Conservation (phyloP, 2,113 vertebrate species). For the Sigmodon hispidus region DNA sequence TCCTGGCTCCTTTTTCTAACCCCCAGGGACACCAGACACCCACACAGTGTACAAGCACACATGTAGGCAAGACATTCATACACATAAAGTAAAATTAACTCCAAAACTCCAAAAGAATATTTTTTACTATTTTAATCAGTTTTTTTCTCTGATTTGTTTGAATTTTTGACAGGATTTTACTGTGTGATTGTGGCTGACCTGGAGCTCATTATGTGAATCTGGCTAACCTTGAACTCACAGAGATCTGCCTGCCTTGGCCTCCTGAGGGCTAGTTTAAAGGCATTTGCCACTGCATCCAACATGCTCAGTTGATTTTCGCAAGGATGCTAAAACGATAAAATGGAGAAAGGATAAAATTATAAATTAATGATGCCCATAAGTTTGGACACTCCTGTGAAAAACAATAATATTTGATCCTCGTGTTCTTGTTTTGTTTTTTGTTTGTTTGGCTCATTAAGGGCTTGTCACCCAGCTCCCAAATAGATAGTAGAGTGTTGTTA, state of each 20-base stretch:
- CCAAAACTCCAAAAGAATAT: neutral
- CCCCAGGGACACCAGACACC: neutral
- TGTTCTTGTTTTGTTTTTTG: no score
- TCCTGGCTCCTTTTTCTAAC: neutral
- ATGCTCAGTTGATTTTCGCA: neutral
- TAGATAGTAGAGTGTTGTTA: no score
- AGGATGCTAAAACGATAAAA: neutral
- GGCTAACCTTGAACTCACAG: neutral
- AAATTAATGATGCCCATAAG: neutral
- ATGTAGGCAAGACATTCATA: neutral
- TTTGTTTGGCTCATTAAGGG: no score
- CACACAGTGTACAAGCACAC: neutral
- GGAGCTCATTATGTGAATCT: neutral
- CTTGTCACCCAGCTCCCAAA: no score
- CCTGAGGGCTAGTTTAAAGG: neutral
- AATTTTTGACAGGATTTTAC: neutral
- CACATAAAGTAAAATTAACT: neutral
- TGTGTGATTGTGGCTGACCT: neutral
- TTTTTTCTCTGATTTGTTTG: neutral
- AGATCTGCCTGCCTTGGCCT: neutral
- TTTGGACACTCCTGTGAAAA: neutral
- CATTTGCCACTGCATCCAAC: neutral
- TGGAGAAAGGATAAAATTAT: neutral
- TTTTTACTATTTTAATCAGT: neutral
- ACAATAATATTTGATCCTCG: neutral